phyloP scores from a whole-genome alignment of 2,113 vertebrate species.

The Thunnus thynnus region DNA sequence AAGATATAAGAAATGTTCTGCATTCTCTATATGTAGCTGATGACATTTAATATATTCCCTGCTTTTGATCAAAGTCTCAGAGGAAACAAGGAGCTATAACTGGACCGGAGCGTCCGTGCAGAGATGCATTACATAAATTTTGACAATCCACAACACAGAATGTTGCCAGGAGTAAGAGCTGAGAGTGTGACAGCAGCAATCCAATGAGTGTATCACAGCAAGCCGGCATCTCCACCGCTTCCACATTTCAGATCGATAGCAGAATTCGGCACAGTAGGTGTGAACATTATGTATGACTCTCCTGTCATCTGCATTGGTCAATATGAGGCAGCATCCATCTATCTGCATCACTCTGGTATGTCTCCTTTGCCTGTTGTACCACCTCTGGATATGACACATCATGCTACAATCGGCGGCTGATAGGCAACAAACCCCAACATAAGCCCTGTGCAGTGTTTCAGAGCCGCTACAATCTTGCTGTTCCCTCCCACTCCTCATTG shows the following conservation, averaged over 20 bases:
- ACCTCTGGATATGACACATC: conserved; percentile 38
- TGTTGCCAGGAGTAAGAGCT: conserved; percentile 25
- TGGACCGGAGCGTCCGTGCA: background rate
- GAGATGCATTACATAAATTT: conserved; percentile 21
- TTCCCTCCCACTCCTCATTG: conserved; percentile 7
- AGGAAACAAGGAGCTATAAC: background rate
- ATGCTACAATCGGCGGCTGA: conserved; percentile 8
- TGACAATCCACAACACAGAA: conserved; percentile 13
- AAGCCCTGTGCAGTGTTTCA: conserved; percentile 13
- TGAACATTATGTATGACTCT: conserved; percentile 55
- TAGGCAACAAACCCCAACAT: background rate
- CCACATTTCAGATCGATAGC: conserved; percentile 54
- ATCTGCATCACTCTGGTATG: conserved; percentile 41
- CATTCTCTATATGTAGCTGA: conserved; percentile 18
- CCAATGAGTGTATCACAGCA: conserved; percentile 40
- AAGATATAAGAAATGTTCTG: background rate
- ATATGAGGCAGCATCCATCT: conserved; percentile 48
- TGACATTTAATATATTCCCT: conserved; percentile 15
- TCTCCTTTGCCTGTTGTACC: conserved; percentile 23
- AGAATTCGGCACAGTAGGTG: conserved; percentile 33
- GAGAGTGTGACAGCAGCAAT: conserved; percentile 35
- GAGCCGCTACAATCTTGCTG: background rate
- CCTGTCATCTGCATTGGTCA: conserved; percentile 59
- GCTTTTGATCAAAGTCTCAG: background rate
- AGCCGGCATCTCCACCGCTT: conserved; percentile 12